Conservation (phyloP, 2,888 invertebrate species). For the Allophyes oxyacanthae region DNA sequence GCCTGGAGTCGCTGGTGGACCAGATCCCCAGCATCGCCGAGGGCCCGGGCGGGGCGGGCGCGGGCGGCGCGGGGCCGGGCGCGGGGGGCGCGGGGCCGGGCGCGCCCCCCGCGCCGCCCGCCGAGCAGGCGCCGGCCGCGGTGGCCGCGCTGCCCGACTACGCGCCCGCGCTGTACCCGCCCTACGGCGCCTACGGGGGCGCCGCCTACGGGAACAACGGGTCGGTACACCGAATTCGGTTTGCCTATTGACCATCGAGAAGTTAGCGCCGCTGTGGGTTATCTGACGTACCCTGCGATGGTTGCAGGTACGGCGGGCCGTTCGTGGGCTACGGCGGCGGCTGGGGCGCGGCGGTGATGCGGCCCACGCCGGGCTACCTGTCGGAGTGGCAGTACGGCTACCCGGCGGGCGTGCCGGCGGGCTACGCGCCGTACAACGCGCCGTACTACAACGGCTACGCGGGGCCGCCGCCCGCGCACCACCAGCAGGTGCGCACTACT, state of each 20-base stretch:
- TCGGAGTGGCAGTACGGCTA: constrained; percentile 87
- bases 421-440: constrained; percentile 83
- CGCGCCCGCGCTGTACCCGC: constrained; percentile 75
- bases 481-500: constrained; percentile 81
- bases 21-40: constrained; percentile 97
- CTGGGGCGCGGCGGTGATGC: constrained; percentile 83
- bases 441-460: constrained; percentile 86
- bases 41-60: constrained; percentile 81
- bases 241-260: too few relatives aligned
- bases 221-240: too few relatives aligned
- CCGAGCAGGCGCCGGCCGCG: constrained; percentile 52
- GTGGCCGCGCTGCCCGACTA: constrained; percentile 71
- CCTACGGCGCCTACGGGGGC: constrained; percentile 77
- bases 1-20: constrained; percentile 96
- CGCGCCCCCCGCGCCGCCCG: constrained; percentile 42
- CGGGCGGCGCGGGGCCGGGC: constrained; percentile 46
- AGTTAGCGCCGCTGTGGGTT: too few relatives aligned
- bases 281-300: too few relatives aligned
- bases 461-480: constrained; percentile 83
- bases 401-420: constrained; percentile 69
- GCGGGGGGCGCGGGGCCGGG: constrained; percentile 31
- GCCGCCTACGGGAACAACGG: constrained; percentile 79
- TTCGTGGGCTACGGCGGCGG: constrained; percentile 87
- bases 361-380: constrained; percentile 86
- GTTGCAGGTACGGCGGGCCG: constrained; percentile 82